Evolutionary conservation across 2,797 vertebrate species (phyloP).

Genomic region (Rhynchonycteris naso): DNA sequence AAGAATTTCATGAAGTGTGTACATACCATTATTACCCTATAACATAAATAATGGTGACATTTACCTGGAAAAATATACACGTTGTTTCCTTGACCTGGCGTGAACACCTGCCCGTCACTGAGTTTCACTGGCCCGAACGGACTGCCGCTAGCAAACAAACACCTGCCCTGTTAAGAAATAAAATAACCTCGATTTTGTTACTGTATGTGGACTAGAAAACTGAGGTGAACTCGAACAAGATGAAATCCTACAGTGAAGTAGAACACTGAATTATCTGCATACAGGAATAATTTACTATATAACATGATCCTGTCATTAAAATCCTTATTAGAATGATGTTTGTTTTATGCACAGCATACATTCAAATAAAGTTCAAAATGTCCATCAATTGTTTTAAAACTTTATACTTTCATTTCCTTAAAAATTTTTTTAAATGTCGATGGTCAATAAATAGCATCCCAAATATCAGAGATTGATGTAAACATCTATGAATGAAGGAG

Average conservation of each 20-base stretch:
- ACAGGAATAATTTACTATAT: background rate
- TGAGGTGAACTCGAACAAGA: slow-evolving; percentile 4
- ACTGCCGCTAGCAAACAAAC: slow-evolving; percentile 97
- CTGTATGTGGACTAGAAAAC: background rate
- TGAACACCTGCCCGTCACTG: slow-evolving; percentile 90
- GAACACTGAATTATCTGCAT: background rate
- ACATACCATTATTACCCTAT: background rate
- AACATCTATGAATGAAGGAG: background rate
- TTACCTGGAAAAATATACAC: slow-evolving; percentile 98
- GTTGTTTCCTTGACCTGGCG: slow-evolving; percentile 97
- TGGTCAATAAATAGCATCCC: background rate
- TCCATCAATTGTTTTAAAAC: background rate
- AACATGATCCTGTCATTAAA: slow-evolving; percentile 20
- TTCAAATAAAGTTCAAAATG: slow-evolving; percentile 11
- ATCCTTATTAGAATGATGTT: background rate
- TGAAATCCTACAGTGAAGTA: background rate
- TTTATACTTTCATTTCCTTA: background rate
- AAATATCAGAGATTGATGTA: slow-evolving; percentile 9
- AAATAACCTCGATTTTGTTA: background rate
- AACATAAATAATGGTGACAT: background rate
- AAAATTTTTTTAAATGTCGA: slow-evolving; percentile 8
- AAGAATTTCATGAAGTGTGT: slow-evolving; percentile 8
- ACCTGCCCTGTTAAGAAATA: slow-evolving; percentile 89
- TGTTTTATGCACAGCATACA: background rate
- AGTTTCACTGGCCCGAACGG: slow-evolving; percentile 94